A percentile compares a stretch with the other conserved stretches of the same genome.
Conservation (phyloP, 2,888 invertebrate species). For the Drosophila prostipennis region DNA sequence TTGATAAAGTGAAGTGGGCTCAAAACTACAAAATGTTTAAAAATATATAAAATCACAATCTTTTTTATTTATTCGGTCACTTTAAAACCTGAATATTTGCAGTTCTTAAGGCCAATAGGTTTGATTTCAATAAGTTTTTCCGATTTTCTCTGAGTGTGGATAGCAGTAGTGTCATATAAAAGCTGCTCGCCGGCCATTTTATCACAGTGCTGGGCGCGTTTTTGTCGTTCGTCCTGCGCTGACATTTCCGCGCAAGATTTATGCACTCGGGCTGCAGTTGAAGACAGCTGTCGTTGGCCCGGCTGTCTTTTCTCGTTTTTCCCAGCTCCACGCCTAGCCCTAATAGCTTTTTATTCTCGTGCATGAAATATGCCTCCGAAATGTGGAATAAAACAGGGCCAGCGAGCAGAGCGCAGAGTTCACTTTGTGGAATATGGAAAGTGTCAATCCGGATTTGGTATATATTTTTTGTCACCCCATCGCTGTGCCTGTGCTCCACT, state of each 20-base stretch:
- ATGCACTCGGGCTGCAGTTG: slow-evolving; percentile 78
- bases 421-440: slow-evolving; percentile 57
- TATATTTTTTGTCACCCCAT: slow-evolving; percentile 29
- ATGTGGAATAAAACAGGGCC: slow-evolving; percentile 63
- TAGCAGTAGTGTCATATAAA: slow-evolving; percentile 56
- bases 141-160: background rate
- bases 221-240: slow-evolving; percentile 48
- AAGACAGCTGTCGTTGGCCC: slow-evolving; percentile 77
- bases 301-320: slow-evolving; percentile 48
- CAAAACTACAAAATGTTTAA: no score
- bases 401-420: slow-evolving; percentile 15
- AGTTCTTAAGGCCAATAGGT: background rate
- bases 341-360: slow-evolving; percentile 76
- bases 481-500: slow-evolving; percentile 21
- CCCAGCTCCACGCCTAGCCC: slow-evolving; percentile 29
- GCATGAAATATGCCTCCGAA: slow-evolving; percentile 75
- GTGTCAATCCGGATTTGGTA: slow-evolving; percentile 70
- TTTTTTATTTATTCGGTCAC: no score
- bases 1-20: no score
- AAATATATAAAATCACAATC: no score
- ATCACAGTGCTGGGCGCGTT: slow-evolving; percentile 60
- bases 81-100: no score
- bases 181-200: slow-evolving; percentile 69
- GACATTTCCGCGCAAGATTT: slow-evolving; percentile 78
- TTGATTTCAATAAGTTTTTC: background rate